Conservation (phyloP, 2,797 vertebrate species). For the Meriones psammophilus region DNA sequence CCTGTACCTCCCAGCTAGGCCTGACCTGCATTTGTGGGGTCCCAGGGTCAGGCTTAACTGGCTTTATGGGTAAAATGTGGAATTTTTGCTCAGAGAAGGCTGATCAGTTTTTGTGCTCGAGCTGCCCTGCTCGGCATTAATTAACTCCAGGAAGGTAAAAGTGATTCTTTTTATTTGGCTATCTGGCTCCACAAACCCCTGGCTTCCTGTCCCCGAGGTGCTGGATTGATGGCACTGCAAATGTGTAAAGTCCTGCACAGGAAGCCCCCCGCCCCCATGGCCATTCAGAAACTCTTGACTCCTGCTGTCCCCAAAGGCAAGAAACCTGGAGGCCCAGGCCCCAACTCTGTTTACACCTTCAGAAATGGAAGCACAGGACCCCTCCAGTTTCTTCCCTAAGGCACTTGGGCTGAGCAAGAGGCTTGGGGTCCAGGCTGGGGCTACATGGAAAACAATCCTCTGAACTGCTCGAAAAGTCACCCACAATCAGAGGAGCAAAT, state of each 20-base stretch:
- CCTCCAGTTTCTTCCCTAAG: constrained; percentile 53
- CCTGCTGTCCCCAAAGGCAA: neutral
- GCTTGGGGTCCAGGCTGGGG: neutral
- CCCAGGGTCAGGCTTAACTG: constrained; percentile 81
- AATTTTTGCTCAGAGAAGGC: constrained; percentile 72
- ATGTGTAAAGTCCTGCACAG: constrained; percentile 83
- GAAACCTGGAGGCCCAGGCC: constrained; percentile 37
- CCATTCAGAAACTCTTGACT: constrained; percentile 66
- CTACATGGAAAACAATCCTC: constrained; percentile 57
- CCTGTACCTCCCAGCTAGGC: constrained; percentile 84
- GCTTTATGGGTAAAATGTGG: constrained; percentile 81
- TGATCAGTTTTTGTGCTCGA: constrained; percentile 72
- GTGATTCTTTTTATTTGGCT: constrained; percentile 83
- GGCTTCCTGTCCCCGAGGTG: constrained; percentile 84
- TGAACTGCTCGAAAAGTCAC: constrained; percentile 57
- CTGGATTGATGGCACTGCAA: constrained; percentile 81
- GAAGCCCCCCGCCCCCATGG: constrained; percentile 58
- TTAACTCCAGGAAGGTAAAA: constrained; percentile 84
- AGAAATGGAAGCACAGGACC: constrained; percentile 55
- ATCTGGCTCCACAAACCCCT: constrained; percentile 80
- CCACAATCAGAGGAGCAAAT: neutral
- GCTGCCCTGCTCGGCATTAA: constrained; percentile 77
- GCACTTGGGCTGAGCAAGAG: neutral
- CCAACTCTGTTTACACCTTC: constrained; percentile 31
- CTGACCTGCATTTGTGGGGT: constrained; percentile 78